phyloP scores from a whole-genome alignment of 2,797 vertebrate genomes.

The Phylloscopus collybita region DNA sequence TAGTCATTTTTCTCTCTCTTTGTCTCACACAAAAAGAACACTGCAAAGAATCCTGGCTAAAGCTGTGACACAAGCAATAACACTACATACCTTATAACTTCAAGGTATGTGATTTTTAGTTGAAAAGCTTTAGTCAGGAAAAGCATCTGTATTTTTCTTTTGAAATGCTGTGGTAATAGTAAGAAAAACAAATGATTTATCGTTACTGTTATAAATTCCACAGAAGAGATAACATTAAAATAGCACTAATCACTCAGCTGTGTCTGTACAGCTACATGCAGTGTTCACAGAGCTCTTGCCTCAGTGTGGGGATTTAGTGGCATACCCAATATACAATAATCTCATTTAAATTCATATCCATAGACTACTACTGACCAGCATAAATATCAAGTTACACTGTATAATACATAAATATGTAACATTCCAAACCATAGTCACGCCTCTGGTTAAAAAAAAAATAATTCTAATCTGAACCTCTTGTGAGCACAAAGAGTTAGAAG shows the following conservation, averaged over 20 bases:
- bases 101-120: not conserved
- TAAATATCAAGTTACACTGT: not conserved
- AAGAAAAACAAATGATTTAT: not conserved
- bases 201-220: not conserved
- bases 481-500: not conserved
- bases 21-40: not conserved
- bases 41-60: not conserved
- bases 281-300: not conserved
- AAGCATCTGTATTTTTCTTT: not conserved
- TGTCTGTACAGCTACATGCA: not conserved
- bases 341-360: not conserved
- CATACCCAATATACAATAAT: not conserved
- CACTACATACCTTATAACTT: not conserved
- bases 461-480: not conserved
- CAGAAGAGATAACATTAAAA: not conserved
- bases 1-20: not conserved
- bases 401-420: not conserved
- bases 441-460: not conserved
- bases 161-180: not conserved
- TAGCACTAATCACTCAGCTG: not conserved
- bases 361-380: not conserved
- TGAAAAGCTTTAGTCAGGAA: not conserved
- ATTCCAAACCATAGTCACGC: not conserved
- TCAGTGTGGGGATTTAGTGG: not conserved
- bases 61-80: not conserved